Evolutionary conservation across 2,797 vertebrate genomes (phyloP).

Genomic region (Pygocentrus nattereri): DNA sequence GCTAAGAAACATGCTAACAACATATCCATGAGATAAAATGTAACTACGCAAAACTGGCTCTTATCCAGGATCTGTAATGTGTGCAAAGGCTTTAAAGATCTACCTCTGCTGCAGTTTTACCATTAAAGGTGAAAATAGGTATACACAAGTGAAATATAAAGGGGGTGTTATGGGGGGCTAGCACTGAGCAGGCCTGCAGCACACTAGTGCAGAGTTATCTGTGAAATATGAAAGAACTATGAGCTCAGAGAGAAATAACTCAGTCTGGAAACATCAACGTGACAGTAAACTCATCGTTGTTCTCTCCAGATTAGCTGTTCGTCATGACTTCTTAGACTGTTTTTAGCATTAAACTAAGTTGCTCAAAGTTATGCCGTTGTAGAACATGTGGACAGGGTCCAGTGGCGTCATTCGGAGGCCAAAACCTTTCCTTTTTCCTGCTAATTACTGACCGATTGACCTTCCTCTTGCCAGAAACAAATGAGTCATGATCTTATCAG

Average conservation of each 20-base stretch:
- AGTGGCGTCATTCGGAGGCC: neutral
- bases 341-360: neutral
- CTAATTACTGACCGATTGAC: neutral
- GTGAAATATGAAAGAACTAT: neutral
- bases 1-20: too few species aligned
- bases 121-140: neutral
- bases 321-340: neutral
- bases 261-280: neutral
- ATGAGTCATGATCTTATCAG: neutral
- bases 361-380: neutral
- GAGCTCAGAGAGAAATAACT: conserved; percentile 18
- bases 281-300: neutral
- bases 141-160: neutral
- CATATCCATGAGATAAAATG: too few species aligned
- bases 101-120: neutral
- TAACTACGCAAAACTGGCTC: too few species aligned
- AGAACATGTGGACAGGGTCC: neutral
- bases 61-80: too few species aligned
- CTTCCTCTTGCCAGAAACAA: neutral
- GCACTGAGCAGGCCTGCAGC: conserved; percentile 25
- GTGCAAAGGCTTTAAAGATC: neutral
- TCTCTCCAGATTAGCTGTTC: neutral
- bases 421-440: neutral
- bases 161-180: neutral
- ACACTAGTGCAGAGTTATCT: conserved; percentile 53